Conservation (phyloP, 2,797 vertebrate species). For the Ambastaia sidthimunki region DNA sequence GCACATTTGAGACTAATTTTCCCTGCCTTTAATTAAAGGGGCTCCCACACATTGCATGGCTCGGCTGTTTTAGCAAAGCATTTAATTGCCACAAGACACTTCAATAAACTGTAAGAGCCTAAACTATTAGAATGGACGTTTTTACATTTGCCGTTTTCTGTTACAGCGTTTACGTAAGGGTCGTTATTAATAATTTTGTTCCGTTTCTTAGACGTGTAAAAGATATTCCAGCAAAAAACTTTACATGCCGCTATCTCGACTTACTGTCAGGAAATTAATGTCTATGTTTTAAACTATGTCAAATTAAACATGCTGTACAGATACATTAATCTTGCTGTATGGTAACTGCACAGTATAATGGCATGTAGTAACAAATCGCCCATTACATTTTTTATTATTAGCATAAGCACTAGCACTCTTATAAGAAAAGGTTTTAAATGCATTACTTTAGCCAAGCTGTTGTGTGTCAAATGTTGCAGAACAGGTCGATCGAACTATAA, state of each 20-base stretch:
- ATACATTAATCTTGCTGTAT: slow-evolving; percentile 9
- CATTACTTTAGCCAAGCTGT: slow-evolving; percentile 6
- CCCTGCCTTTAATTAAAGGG: slow-evolving; percentile 63
- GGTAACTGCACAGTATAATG: slow-evolving; percentile 11
- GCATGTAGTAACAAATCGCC: slow-evolving; percentile 2
- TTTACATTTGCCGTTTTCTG: slow-evolving; percentile 25
- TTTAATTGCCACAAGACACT: slow-evolving; percentile 55
- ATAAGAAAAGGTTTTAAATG: background rate
- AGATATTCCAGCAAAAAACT: background rate
- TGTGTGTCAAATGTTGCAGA: slow-evolving; percentile 21
- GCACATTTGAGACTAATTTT: slow-evolving; percentile 56
- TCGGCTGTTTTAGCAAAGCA: slow-evolving; percentile 54
- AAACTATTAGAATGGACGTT: slow-evolving; percentile 29
- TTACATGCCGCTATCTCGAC: background rate
- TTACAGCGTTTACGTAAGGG: background rate
- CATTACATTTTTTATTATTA: background rate
- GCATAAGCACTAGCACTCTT: no score
- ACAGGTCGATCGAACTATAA: background rate
- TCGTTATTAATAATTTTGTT: background rate
- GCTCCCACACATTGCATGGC: slow-evolving; percentile 52
- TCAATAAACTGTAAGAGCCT: slow-evolving; percentile 32
- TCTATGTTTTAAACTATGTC: slow-evolving; percentile 9
- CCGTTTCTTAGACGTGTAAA: background rate
- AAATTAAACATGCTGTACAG: background rate
- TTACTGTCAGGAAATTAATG: slow-evolving; percentile 10